Evolutionary conservation across 2,797 vertebrate species (phyloP).

Genomic region (Takifugu ocellatus): DNA sequence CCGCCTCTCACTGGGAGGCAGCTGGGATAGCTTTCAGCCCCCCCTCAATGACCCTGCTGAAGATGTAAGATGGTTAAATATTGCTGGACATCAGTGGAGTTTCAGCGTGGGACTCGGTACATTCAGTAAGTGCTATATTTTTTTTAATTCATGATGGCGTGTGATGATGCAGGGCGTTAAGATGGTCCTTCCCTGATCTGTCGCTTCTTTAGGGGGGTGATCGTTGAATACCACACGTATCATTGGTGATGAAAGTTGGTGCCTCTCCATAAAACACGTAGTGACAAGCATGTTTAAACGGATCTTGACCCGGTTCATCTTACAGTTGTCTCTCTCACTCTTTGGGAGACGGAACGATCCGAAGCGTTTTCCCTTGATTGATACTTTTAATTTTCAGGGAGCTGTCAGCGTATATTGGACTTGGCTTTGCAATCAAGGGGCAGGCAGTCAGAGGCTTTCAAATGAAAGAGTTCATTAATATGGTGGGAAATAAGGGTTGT

Average conservation of each 20-base stretch:
- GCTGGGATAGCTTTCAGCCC: too few relatives aligned
- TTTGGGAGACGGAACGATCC: constrained; percentile 14
- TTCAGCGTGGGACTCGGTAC: too few relatives aligned
- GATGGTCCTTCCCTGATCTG: background rate
- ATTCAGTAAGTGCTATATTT: too few relatives aligned
- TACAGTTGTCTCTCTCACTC: background rate
- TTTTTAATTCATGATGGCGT: too few relatives aligned
- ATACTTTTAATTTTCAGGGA: constrained; percentile 73
- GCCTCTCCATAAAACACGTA: background rate
- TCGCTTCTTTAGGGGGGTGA: background rate
- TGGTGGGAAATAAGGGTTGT: constrained; percentile 60
- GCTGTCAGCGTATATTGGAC: constrained; percentile 59
- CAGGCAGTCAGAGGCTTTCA: constrained; percentile 60
- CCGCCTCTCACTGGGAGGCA: too few relatives aligned
- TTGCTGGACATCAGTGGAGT: too few relatives aligned
- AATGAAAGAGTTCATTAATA: constrained; percentile 73
- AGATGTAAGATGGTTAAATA: too few relatives aligned
- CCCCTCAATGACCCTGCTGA: too few relatives aligned
- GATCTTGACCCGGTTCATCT: constrained; percentile 10
- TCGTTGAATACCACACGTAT: background rate
- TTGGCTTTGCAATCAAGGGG: constrained; percentile 61
- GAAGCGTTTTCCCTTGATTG: constrained; percentile 48
- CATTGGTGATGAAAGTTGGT: background rate
- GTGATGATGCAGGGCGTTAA: too few relatives aligned
- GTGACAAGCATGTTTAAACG: constrained; percentile 15